Evolutionary conservation across 53 echinoderm and acorn worm species (phyloP), one percentile per base, ranked within the genome.

Genomic region (Stichopus horrens): DNA sequence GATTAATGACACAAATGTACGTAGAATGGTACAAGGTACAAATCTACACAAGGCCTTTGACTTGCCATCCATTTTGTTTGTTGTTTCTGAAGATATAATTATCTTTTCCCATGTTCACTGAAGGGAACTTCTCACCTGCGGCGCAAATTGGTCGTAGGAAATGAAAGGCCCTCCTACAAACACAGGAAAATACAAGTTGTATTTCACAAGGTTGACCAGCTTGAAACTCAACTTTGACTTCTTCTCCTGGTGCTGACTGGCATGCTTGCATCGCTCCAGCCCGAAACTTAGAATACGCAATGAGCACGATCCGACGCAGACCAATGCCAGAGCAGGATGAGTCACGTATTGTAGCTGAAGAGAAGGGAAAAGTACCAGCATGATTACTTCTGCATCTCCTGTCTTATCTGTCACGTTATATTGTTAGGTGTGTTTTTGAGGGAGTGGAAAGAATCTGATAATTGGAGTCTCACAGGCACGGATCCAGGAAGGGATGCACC

Each of bases 111-210:
- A 37, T 37, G 37, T 37, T 37, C 37, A 37, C 37, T 37, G 37
- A 2, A 37, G 37, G 37, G 37, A 37, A 2, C 1, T 37, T 37
- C 53, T 79, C 18, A 79, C 79, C 52, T 79, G 79, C 5, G 19
- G 51, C 54, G 19, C 8, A 52, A 79, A 79, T 55, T 79, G 54
- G 19, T 79, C 79, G 9, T 79, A 79, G 9, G 55, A 79, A 19
- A 79, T 79, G 53, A 79, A 53, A 53, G 79, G 79, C 19, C 79
- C 79, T 9, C 52, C 79, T 54, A 79, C 13, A 37, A 79, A 79
- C 7, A 79, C 18, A n/a, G 79, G 79, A 54, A 79, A 79, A 53
- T 79, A 79, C 11, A 79, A 79, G 7, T 79, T 79, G 55, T 79
- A 79, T 7, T 16, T 79, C 79, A 79, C 13, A 5, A 79, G 54